A percentile compares a stretch with the other conserved stretches of the same genome.
phyloP scores from a whole-genome alignment of 2,888 invertebrate species.

The Hypercompe scribonia region DNA sequence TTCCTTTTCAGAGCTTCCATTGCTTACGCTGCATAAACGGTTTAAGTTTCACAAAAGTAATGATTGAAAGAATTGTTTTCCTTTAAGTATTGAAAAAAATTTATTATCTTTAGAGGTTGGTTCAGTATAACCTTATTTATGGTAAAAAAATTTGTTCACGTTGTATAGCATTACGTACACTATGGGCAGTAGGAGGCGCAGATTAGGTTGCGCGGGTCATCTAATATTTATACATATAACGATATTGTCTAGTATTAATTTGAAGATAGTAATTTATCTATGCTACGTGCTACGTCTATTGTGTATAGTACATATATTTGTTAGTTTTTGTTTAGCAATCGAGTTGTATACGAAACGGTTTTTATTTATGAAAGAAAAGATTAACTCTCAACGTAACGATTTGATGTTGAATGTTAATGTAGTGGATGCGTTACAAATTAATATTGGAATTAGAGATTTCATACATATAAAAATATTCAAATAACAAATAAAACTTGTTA shows the following conservation, averaged over 20 bases:
- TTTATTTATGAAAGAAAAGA: not conserved
- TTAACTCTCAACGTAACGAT: not conserved
- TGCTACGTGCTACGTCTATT: not conserved
- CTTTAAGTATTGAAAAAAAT: no score
- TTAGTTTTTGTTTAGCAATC: no score
- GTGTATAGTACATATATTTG: not conserved
- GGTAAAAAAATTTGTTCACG: no score
- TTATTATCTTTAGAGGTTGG: no score
- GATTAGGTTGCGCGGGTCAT: no score
- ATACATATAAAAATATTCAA: not conserved
- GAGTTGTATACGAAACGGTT: not conserved
- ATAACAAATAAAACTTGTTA: not conserved
- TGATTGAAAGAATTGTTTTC: no score
- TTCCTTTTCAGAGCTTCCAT: no score
- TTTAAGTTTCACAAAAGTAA: no score
- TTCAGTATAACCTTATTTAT: no score
- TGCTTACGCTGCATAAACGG: no score
- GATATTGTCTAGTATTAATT: not conserved
- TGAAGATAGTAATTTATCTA: not conserved
- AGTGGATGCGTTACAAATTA: not conserved
- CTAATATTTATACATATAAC: not conserved
- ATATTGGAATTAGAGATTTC: not conserved
- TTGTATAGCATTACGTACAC: no score
- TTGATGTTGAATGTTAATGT: not conserved
- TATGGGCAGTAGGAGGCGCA: no score